Percentiles rank a stretch among this genome's conserved stretches.
Conservation (phyloP, 2,113 vertebrate genomes). For the Calidris pygmaea region DNA sequence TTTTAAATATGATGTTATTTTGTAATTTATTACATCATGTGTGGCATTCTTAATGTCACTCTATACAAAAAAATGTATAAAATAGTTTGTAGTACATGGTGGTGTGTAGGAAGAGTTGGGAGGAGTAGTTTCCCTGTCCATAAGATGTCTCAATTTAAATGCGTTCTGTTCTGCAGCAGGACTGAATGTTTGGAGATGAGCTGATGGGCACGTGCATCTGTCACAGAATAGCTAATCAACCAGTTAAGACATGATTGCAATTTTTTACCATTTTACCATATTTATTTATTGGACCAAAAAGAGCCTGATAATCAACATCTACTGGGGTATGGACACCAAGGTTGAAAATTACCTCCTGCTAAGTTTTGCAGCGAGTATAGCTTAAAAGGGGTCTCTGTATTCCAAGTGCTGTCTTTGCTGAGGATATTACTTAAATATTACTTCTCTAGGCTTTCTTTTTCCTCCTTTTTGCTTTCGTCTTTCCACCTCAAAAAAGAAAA, state of each 20-base stretch:
- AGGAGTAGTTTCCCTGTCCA: not conserved
- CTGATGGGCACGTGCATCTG: not conserved
- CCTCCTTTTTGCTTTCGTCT: not conserved
- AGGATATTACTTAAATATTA: not conserved
- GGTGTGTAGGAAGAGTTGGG: not conserved
- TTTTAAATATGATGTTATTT: not conserved
- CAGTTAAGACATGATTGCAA: not conserved
- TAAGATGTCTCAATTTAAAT: not conserved
- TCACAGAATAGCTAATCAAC: not conserved
- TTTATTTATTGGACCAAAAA: not conserved
- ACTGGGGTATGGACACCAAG: not conserved
- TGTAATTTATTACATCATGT: not conserved
- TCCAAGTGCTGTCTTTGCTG: not conserved
- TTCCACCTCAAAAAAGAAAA: not conserved
- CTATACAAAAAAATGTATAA: not conserved
- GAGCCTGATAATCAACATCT: not conserved
- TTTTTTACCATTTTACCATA: not conserved
- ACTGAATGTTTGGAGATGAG: not conserved
- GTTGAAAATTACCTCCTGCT: not conserved
- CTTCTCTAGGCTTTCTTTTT: not conserved
- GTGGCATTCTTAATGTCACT: not conserved
- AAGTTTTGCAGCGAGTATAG: not conserved
- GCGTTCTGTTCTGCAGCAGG: not conserved
- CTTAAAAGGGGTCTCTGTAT: not conserved
- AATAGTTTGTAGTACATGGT: not conserved